A percentile compares a stretch with the other conserved stretches of the same genome.
These are phyloP conservation scores for Lucifuga dentata DNA, from an alignment of 2,113 vertebrate species.

Conservation along the genomic window DNA sequence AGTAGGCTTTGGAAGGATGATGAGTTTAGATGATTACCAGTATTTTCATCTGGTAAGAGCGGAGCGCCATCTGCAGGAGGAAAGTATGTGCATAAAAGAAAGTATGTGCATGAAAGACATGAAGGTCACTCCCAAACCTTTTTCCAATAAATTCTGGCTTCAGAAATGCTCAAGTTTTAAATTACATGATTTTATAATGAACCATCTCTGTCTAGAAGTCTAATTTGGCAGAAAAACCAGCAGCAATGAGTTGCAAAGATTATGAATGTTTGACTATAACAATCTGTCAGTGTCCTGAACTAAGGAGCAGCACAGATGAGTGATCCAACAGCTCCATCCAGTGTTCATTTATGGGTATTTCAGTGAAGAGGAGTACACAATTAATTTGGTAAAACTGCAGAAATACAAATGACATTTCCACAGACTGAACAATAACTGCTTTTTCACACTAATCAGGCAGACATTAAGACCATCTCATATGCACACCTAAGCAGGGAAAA, in stretches of 20 bases:
- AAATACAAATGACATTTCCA: conserved; percentile 1
- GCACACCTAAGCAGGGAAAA: neutral
- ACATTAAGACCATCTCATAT: neutral
- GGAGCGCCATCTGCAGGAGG: conserved; percentile 76
- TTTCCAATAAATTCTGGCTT: neutral
- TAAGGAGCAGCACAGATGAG: neutral
- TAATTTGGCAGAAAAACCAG: neutral
- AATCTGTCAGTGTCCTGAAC: neutral
- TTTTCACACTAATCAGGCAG: conserved; percentile 11
- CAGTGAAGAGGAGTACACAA: neutral
- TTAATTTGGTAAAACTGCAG: neutral
- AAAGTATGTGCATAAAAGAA: no score
- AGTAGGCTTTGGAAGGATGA: conserved; percentile 59
- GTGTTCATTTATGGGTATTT: conserved; percentile 37
- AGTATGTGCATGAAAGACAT: neutral
- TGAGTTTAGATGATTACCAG: conserved; percentile 37
- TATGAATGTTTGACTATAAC: no score
- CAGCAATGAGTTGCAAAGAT: neutral
- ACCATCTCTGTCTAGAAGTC: no score
- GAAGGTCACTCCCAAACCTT: conserved; percentile 64
- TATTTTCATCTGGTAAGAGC: conserved; percentile 36
- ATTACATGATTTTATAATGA: no score
- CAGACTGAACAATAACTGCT: neutral
- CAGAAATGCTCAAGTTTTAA: neutral
- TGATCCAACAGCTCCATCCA: conserved; percentile 48